Base-by-base conservation (phyloP, 2,888 invertebrate species). In the Mallateleia sp. region DNA sequence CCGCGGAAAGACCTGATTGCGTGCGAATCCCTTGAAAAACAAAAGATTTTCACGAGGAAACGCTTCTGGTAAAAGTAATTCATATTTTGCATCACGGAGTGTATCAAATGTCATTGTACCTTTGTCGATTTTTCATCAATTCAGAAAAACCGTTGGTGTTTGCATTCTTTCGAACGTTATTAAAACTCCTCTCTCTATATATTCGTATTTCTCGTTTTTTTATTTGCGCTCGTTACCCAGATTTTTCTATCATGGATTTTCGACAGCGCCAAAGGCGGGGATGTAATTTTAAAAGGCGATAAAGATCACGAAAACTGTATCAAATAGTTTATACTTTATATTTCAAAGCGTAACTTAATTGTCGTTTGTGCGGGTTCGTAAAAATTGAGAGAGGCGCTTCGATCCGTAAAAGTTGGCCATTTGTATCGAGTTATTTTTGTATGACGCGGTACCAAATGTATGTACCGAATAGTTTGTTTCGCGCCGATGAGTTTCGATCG, bases 211-310 rank as follows among this genome's bases (percentile, higher is more conserved):
- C 69, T 50, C 69, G 66, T 15, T 60, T 22, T 78, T 78, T 67
- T 66, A 77, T 77, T 66, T 45, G 42, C 56, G 32, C 22, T 69
- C 66, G 80, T 81, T 81, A 69, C 8, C 38, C 60, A 69, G 79
- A 79, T 71, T 71, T 79, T 79, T 62, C 78, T 58, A 52, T 69
- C 78, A 34, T 32, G 25, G 50, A 69, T 67, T 74, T 58, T 60
- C 8, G 58, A 81, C 66, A 74, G 69, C 69, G 69, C 71, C 52
- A 71, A 67, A 60, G 64, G 45, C 47, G 72, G 47, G 52, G 72
- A 69, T 56, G 72, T 82, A 75, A 64, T 75, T 83, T 77, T 52
- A 60, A 75, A 82, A 74, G 42, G 74, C 47, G 75, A 82, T 54
- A 69, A 75, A 82, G 54, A 82, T 75, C 60, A 9, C 42, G 38